These are phyloP conservation scores for Papilio aristodemus DNA, from an alignment of 1,140 invertebrate species.

Conservation along the genomic window DNA sequence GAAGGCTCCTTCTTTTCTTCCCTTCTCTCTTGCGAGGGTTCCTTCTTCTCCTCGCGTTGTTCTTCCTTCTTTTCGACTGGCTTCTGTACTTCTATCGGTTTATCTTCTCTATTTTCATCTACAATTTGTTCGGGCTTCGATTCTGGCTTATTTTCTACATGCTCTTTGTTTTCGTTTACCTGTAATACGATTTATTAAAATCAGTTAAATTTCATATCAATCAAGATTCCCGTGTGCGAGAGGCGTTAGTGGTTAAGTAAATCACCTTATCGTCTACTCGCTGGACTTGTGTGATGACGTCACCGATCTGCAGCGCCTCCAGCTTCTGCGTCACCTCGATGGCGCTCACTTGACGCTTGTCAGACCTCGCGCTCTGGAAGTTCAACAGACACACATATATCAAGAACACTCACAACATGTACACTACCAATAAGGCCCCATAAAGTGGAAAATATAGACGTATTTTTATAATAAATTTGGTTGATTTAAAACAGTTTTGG, in stretches of 20 bases:
- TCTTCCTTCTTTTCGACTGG: conserved; percentile 49
- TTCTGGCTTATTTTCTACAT: conserved; percentile 53
- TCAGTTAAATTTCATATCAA: not conserved
- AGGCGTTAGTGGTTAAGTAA: not conserved
- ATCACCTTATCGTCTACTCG: conserved; percentile 44
- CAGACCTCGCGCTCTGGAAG: conserved; percentile 33
- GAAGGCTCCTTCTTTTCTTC: conserved; percentile 56
- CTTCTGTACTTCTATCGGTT: conserved; percentile 66
- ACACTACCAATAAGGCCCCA: not conserved
- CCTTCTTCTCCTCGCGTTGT: conserved; percentile 41
- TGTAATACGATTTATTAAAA: conserved; percentile 38
- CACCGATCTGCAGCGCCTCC: conserved; percentile 59
- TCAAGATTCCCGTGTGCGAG: too few species aligned
- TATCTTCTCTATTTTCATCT: conserved; percentile 53
- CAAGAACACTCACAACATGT: not conserved
- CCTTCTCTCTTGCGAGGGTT: conserved; percentile 41
- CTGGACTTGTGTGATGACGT: conserved; percentile 31
- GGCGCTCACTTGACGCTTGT: conserved; percentile 58
- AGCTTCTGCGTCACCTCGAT: conserved; percentile 68
- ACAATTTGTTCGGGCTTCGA: conserved; percentile 60
- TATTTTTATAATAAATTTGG: not conserved
- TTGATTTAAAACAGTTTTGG: not conserved
- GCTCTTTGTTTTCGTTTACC: conserved; percentile 66
- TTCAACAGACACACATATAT: too few species aligned
- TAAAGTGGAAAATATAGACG: not conserved